A percentile compares a stretch with the other conserved stretches of the same genome.
Evolutionary conservation across 2,113 vertebrate species (phyloP).

Genomic region (Callithrix jacchus): DNA sequence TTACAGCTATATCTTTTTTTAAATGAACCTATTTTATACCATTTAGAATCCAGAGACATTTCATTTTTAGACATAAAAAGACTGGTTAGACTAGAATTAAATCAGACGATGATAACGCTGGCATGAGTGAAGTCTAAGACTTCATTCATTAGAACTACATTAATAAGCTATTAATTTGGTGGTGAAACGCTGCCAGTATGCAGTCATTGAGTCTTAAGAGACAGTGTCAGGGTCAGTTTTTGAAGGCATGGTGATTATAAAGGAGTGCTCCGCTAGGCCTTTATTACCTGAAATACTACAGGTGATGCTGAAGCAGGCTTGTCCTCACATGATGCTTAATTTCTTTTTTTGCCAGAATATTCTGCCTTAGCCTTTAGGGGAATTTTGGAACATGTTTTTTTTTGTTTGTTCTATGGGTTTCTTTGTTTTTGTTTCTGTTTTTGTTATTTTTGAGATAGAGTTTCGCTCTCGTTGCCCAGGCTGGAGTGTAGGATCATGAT

Average conservation of each 20-base stretch:
- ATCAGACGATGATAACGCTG: not conserved
- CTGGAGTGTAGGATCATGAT: too few relatives aligned
- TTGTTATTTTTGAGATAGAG: too few relatives aligned
- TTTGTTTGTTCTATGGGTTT: not conserved
- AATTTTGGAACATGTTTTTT: slow-evolving; percentile 21
- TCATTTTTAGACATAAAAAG: slow-evolving; percentile 16
- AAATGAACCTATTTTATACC: not conserved
- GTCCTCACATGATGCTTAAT: not conserved
- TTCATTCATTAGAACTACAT: not conserved
- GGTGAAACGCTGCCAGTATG: not conserved
- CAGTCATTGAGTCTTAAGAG: not conserved
- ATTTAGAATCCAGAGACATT: not conserved
- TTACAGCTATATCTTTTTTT: not conserved
- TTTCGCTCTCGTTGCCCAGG: too few relatives aligned
- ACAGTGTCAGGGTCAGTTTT: not conserved
- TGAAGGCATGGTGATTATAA: not conserved
- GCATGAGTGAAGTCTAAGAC: not conserved
- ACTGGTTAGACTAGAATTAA: slow-evolving; percentile 6
- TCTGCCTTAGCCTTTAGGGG: not conserved
- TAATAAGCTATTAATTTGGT: not conserved
- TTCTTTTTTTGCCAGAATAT: not conserved
- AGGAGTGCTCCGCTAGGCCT: not conserved
- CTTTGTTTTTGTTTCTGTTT: too few relatives aligned
- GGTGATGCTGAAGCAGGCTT: not conserved
- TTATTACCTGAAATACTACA: not conserved